Base-by-base conservation (phyloP, 1,140 invertebrate species). In the Callitettix versicolor region DNA sequence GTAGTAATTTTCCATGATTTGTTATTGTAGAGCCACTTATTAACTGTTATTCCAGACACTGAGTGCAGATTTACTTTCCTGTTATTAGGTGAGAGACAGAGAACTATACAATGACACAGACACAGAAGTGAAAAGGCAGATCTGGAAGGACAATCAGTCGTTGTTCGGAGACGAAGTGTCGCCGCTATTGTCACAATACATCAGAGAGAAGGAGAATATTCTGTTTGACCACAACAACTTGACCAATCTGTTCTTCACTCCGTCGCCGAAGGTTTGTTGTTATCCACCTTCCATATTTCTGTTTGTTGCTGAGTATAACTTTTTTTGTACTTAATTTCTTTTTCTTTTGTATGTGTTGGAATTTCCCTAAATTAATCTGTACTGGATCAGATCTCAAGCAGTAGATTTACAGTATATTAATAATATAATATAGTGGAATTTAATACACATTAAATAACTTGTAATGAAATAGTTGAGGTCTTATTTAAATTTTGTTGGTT, bases 131-230 rank as follows among this genome's bases (percentile, higher is more conserved):
- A 98, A 98, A 71, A 74, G 94, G 44, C 94, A 98, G 68, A 97
- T 98, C 53, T 98, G 95, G 95, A 91, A 94, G 66, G 91, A 97
- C 63, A 95, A 97, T 72, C 94, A 97, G 68, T 89, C 89, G 26
- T 70, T 97, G 34, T 97, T 97, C 76, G 94, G 93, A 18, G 94
- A 97, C 73, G 93, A 98, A 80, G 93, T 97, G 0, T 95, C 92
- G 9, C 94, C 95, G 6, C 71, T 97, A 26, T 77, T 98, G 17
- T 92, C 85, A 62, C 86, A 89, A 67, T 97, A 96, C 62, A 94
- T 96, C 26, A 83, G 86, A 64, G 91, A 95, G 68, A 95, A 95
- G 68, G 91, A 95, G 65, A 86, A 86, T 70, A 78, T 93, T 26
- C 69, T 97, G 15, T 95, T 95, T 71, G 90, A 91, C 69, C 88